phyloP scores from a whole-genome alignment of 2,888 invertebrate genomes.

The Acrobasis repandana region DNA sequence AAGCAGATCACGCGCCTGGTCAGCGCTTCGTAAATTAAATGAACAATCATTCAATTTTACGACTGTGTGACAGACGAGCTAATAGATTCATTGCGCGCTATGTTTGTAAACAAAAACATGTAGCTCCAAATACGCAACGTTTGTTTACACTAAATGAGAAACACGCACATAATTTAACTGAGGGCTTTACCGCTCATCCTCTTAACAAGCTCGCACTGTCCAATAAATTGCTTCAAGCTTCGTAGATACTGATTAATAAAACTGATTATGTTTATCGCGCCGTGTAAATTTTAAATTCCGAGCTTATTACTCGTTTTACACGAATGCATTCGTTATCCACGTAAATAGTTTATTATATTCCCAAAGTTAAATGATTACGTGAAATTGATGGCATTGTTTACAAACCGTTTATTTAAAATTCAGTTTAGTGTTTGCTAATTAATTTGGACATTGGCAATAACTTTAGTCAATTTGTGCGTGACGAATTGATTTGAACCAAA shows the following conservation, averaged over 20 bases:
- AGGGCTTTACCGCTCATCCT: conserved; percentile 67
- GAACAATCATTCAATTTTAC: conserved; percentile 16
- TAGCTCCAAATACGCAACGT: conserved; percentile 26
- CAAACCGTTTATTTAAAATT: conserved; percentile 10
- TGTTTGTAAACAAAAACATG: conserved; percentile 18
- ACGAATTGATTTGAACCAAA: conserved; percentile 5
- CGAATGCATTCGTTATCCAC: conserved; percentile 17
- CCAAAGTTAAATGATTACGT: conserved; percentile 14
- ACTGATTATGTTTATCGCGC: conserved; percentile 52
- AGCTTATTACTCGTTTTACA: not conserved
- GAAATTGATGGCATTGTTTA: conserved; percentile 15
- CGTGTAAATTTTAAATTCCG: conserved; percentile 48
- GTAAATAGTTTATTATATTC: conserved; percentile 16
- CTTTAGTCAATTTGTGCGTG: not conserved
- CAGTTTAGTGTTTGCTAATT: conserved; percentile 19
- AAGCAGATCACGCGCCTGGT: not conserved
- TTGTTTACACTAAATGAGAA: conserved; percentile 55
- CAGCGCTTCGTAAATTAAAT: conserved; percentile 15
- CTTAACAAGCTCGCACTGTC: conserved; percentile 66
- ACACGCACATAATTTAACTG: conserved; percentile 60
- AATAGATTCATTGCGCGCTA: conserved; percentile 15
- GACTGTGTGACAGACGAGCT: conserved; percentile 5
- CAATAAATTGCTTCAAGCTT: conserved; percentile 68
- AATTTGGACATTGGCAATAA: conserved; percentile 2
- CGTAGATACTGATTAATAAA: conserved; percentile 68